Base-by-base conservation (phyloP, 2,797 vertebrate species). In the Chromis chromis region DNA sequence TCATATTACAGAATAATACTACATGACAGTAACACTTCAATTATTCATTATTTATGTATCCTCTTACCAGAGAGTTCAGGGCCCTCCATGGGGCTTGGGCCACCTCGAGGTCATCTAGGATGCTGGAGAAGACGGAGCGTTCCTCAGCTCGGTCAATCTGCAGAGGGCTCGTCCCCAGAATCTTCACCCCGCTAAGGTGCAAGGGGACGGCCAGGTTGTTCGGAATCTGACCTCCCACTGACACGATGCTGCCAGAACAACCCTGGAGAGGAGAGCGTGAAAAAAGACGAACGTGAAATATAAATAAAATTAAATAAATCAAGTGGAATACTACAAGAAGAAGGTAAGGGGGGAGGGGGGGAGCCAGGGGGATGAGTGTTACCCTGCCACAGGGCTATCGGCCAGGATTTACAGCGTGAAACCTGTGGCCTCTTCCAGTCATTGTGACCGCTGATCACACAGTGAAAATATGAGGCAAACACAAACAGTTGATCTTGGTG, bases 221-320 rank as follows among this genome's bases (percentile, higher is more conserved):
- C 60, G 97, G 97, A 84, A 98, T 98, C 92, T 98, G 97, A 13
- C 97, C 97, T 1, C 97, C 97, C 0, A 98, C 98, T 11, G 98
- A 99, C 78, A 99, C 95, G 52, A 99, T 97, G 91, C 95, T 96
- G 55, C 97, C 97, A 24, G 88, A 92, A 77, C 97, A 98, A 2
- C 92, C 94, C 97, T 99, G 22, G 11, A 62, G 36, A 48, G 1
- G 46, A 59, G 27, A 61, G 50, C 31, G 7, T 31, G 31, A 31
- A 28, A 21, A 21, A 48, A n/a, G 2, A 50, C 14, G 12, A 28
- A 63, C 19, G 17, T n/a, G n/a, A 12, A 42, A 74, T 59, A 31
- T 10, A 33, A 12, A 50, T 17, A 24, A 6, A 42, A 57, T 31
- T 3, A 53, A 3, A 48, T 53, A 60, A 25, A 76, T 55, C 16